Evolutionary conservation across 2,797 vertebrate species (phyloP).

Genomic region (Cyclura pinguis): DNA sequence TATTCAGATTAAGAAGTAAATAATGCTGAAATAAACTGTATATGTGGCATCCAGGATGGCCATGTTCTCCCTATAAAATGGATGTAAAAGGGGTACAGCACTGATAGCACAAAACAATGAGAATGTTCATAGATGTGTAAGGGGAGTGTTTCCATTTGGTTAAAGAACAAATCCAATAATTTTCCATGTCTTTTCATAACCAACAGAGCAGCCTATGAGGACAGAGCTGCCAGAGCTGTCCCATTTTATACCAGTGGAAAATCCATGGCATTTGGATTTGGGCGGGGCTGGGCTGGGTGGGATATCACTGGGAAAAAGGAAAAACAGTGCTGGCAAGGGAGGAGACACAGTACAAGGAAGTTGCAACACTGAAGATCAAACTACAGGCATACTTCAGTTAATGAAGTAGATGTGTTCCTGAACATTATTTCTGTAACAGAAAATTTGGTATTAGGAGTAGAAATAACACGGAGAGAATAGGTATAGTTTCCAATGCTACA

Average conservation of each 20-base stretch:
- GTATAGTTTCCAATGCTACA: too few species aligned
- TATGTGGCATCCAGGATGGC: slow-evolving; percentile 36
- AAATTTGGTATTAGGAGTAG: too few species aligned
- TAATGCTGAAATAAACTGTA: slow-evolving; percentile 34
- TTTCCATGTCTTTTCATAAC: not conserved
- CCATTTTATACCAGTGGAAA: not conserved
- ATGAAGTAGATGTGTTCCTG: too few species aligned
- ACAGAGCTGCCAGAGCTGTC: not conserved
- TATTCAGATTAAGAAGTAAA: slow-evolving; percentile 66
- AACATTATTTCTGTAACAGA: too few species aligned
- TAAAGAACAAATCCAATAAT: slow-evolving; percentile 1
- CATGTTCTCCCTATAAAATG: slow-evolving; percentile 20
- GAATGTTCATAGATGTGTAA: not conserved
- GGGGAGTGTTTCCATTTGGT: slow-evolving; percentile 11
- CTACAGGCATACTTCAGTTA: too few species aligned
- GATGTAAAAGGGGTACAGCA: slow-evolving; percentile 41
- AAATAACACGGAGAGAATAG: too few species aligned
- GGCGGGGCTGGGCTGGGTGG: not conserved
- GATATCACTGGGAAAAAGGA: not conserved
- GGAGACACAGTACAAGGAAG: too few species aligned
- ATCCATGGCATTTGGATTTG: not conserved
- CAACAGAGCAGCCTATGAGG: not conserved
- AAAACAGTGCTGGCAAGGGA: not conserved
- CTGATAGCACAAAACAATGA: slow-evolving; percentile 14
- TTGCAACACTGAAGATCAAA: too few species aligned